Conservation (phyloP, 2,888 invertebrate species). For the Ariolimax columbianus region DNA sequence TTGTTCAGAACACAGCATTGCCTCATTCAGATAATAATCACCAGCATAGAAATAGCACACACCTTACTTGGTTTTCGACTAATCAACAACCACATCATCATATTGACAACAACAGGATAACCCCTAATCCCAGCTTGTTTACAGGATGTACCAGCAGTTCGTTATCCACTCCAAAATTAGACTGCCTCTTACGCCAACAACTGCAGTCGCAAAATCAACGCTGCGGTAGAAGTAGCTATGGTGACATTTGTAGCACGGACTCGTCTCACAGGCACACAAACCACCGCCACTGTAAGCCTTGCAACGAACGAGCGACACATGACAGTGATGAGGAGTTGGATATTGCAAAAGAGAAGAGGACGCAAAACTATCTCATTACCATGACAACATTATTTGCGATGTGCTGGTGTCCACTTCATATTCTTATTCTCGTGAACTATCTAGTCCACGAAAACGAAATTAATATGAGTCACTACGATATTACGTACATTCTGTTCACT, state of each 20-base stretch:
- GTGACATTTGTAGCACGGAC: constrained; percentile 13
- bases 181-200: constrained; percentile 18
- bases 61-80: constrained; percentile 33
- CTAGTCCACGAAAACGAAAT: constrained; percentile 85
- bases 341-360: constrained; percentile 82
- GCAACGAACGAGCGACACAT: constrained; percentile 61
- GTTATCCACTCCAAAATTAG: background rate
- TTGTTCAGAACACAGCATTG: constrained; percentile 45
- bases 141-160: background rate
- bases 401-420: constrained; percentile 85
- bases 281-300: constrained; percentile 28
- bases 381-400: constrained; percentile 85
- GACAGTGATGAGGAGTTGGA: constrained; percentile 75
- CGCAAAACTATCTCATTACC: constrained; percentile 84
- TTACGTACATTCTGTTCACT: constrained; percentile 85
- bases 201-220: constrained; percentile 6
- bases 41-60: constrained; percentile 8
- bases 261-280: constrained; percentile 1
- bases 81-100: background rate
- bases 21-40: constrained; percentile 7
- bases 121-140: background rate
- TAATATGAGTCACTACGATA: constrained; percentile 84
- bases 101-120: background rate
- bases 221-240: background rate
- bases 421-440: constrained; percentile 83